Conservation (phyloP, 2,888 invertebrate species). For the Andrena chrysosceles region DNA sequence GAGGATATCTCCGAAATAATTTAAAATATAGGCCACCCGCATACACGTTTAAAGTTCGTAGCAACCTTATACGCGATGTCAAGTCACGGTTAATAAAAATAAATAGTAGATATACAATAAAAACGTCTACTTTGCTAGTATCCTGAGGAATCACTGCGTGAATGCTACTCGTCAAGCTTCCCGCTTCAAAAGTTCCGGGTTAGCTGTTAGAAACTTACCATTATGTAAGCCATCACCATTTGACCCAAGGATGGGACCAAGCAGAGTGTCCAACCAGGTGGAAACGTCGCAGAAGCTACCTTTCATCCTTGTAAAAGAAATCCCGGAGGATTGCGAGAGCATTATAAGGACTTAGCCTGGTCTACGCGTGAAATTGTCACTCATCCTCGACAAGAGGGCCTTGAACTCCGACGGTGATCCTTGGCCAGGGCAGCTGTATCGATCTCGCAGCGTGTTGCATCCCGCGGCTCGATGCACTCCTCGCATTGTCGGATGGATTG, state of each 20-base stretch:
- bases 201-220: neutral
- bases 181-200: neutral
- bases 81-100: constrained; percentile 16
- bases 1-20: neutral
- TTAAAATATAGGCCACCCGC: constrained; percentile 29
- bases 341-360: neutral
- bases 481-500: constrained; percentile 28
- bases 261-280: neutral
- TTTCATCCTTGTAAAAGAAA: neutral
- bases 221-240: neutral
- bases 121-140: neutral
- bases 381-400: constrained; percentile 14
- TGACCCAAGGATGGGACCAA: neutral
- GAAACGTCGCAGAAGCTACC: neutral
- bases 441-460: constrained; percentile 40
- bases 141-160: neutral
- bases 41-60: neutral
- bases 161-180: neutral
- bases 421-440: constrained; percentile 31
- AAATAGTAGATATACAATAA: neutral
- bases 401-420: constrained; percentile 36
- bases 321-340: neutral
- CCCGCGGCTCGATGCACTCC: constrained; percentile 24
- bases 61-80: constrained; percentile 14
- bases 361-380: neutral